Evolutionary conservation across 2,888 invertebrate species (phyloP), one percentile per base, ranked within the genome.

Genomic region (Mystacides longicornis): DNA sequence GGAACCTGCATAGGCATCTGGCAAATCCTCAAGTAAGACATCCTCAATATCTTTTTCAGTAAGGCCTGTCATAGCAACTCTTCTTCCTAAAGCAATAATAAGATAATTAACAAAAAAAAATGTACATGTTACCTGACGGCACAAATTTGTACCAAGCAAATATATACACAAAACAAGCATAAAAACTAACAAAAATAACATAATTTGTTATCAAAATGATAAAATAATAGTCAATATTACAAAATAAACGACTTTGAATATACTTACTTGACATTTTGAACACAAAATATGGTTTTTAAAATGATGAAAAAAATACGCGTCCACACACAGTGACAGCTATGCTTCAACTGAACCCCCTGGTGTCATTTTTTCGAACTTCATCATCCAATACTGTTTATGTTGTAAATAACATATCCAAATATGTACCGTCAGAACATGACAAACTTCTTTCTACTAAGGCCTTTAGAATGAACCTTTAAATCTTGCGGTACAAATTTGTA

Each of bases 191-290:
- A 43, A 9, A 18, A 11, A 43, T 43, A 11, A 43, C 14, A 16
- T 43, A 16, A 5, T 16, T 18, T 43, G 14, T n/a, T 18, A 43
- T 43, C 18, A 31, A 31, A 9, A 31, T 11, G 11, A 31, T 9
- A 31, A 9, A 31, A 11, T 31, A 31, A 9, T 31, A 9, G n/a
- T 31, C 11, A 31, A 31, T 9, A 11, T 31, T 31, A 9, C 7
- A 31, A 31, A 31, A 31, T 31, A 31, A 31, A 11, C 31, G 11
- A 31, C 11, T 31, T 9, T 31, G 11, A 31, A 31, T 11, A 31
- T 43, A 43, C 43, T 43, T 43, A 43, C 43, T 18, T 43, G 43
- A 7, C 43, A 43, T 43, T 43, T 43, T 43, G 5, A 43, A 16
- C 5, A 43, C 7, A 43, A 43, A 43, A 16, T 43, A 16, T 43